phyloP scores from a whole-genome alignment of 2,113 vertebrate genomes.

The Myotis brandtii region DNA sequence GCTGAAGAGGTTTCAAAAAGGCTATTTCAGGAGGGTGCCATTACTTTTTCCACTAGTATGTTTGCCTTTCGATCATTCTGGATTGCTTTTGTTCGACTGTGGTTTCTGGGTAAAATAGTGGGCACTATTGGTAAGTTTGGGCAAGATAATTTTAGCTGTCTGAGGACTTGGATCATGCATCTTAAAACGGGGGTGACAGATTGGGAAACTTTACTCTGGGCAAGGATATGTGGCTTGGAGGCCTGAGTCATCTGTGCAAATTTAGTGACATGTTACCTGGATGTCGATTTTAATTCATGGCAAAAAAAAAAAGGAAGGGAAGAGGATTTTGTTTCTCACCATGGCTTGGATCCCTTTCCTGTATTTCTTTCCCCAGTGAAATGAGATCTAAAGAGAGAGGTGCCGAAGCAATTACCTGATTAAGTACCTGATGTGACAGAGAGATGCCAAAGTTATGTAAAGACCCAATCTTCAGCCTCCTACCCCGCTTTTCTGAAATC shows the following conservation, averaged over 20 bases:
- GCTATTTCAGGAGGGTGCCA: conserved; percentile 30
- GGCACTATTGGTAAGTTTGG: conserved; percentile 16
- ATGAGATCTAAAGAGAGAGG: conserved; percentile 11
- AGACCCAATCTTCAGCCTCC: neutral
- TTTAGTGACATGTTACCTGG: neutral
- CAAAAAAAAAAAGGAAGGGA: neutral
- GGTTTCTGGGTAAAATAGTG: conserved; percentile 52
- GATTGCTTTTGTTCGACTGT: conserved; percentile 53
- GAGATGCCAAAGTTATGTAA: neutral
- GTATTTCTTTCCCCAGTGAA: neutral
- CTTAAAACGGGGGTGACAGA: conserved; percentile 7
- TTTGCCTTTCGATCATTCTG: conserved; percentile 56
- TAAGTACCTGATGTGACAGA: neutral
- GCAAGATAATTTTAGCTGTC: conserved; percentile 14
- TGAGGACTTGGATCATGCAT: neutral
- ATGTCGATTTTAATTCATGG: neutral
- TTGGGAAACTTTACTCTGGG: neutral
- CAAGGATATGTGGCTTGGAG: neutral
- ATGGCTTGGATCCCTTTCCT: neutral
- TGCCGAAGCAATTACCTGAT: neutral
- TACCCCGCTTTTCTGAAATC: neutral
- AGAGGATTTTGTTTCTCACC: neutral
- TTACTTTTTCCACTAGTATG: conserved; percentile 30
- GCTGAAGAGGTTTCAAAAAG: conserved; percentile 48
- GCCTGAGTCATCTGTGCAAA: neutral